Evolutionary conservation across 2,113 vertebrate genomes (phyloP).

Genomic region (Pluvianellus socialis): DNA sequence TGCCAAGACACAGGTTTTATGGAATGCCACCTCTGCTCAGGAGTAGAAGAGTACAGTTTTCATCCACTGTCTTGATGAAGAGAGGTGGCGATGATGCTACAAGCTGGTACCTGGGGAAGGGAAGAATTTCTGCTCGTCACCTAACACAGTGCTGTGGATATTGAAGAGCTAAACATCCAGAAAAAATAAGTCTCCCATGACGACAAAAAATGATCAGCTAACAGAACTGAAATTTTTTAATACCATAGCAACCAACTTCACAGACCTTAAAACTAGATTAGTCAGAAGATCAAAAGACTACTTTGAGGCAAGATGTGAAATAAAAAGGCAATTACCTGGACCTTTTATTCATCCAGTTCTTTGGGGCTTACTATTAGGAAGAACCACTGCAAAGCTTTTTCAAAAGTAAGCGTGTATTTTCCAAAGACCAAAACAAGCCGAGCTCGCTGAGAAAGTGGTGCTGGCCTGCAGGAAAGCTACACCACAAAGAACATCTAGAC

Average conservation of each 20-base stretch:
- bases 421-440: neutral
- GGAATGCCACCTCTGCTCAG: neutral
- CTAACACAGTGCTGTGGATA: neutral
- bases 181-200: neutral
- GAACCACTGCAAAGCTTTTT: neutral
- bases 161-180: neutral
- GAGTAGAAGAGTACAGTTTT: neutral
- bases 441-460: neutral
- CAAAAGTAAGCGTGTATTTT: neutral
- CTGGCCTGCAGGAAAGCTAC: neutral
- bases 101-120: neutral
- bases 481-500: neutral
- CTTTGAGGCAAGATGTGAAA: neutral
- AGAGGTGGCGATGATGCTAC: neutral
- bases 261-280: neutral
- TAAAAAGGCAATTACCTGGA: neutral
- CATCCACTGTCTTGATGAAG: neutral
- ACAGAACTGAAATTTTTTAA: neutral
- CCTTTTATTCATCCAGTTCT: neutral
- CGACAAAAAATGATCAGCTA: neutral
- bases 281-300: neutral
- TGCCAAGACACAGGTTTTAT: neutral
- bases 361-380: neutral
- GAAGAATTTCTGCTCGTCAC: neutral
- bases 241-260: conserved; percentile 11